These are phyloP conservation scores for Brevimyrus niger DNA, from an alignment of 2,113 vertebrate genomes.

Conservation along the genomic window DNA sequence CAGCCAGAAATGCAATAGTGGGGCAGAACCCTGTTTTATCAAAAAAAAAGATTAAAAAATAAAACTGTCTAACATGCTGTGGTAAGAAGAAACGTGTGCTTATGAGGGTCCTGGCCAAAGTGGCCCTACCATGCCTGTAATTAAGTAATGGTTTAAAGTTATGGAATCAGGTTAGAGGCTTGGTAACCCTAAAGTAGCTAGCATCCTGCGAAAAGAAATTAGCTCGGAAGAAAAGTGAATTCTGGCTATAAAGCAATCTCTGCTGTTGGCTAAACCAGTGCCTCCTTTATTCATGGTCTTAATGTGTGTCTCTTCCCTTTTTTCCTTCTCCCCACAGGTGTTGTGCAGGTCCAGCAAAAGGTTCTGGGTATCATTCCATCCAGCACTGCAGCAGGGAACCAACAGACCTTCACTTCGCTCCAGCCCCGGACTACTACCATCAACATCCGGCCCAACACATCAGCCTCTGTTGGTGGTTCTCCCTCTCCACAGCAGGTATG, in stretches of 20 bases:
- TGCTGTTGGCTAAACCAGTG: neutral
- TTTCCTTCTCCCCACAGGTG: constrained; percentile 40
- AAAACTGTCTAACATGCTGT: constrained; percentile 45
- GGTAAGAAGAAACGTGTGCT: constrained; percentile 34
- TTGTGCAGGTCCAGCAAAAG: constrained; percentile 80
- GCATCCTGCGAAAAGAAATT: neutral
- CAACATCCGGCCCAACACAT: constrained; percentile 78
- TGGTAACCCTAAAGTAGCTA: neutral
- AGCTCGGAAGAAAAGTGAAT: neutral
- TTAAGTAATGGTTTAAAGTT: constrained; percentile 40
- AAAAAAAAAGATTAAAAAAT: constrained; percentile 31
- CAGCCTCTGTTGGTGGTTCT: constrained; percentile 58
- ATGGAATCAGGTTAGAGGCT: neutral
- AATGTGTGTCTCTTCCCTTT: neutral
- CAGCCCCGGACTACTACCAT: constrained; percentile 85
- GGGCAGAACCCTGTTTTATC: constrained; percentile 47
- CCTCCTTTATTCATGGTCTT: neutral
- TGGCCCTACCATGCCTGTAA: constrained; percentile 12
- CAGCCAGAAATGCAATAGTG: constrained; percentile 35
- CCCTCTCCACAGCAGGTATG: constrained; percentile 68
- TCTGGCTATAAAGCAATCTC: neutral
- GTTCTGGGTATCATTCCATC: constrained; percentile 93
- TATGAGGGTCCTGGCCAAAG: neutral
- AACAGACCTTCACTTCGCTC: constrained; percentile 88
- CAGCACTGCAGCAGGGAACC: constrained; percentile 71